A percentile compares a stretch with the other conserved stretches of the same genome.
phyloP scores from a whole-genome alignment of 2,113 vertebrate species.

The Forbesichthys agassizii region DNA sequence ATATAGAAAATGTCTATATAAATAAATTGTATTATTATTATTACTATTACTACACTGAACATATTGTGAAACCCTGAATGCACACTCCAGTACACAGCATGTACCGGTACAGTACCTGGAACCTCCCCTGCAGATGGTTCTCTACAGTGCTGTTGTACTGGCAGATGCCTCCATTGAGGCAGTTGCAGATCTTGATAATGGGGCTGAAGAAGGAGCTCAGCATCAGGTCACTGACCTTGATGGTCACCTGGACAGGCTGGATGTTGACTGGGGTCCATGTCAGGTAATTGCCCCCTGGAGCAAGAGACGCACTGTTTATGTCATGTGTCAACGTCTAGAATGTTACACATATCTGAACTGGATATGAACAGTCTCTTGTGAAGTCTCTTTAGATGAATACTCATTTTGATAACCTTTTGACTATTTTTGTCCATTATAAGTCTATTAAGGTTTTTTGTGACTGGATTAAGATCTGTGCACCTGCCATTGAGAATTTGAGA shows the following conservation, averaged over 20 bases:
- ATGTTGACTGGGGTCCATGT: slow-evolving; percentile 70
- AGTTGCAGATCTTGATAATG: slow-evolving; percentile 76
- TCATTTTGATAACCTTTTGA: too few species aligned
- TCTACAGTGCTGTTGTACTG: slow-evolving; percentile 71
- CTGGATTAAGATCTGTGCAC: too few species aligned
- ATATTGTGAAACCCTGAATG: background rate
- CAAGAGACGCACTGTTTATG: background rate
- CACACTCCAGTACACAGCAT: background rate
- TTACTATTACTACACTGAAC: background rate
- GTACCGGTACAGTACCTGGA: slow-evolving; percentile 68
- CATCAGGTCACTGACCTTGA: slow-evolving; percentile 72
- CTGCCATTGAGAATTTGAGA: too few species aligned
- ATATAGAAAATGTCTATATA: background rate
- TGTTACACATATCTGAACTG: too few species aligned
- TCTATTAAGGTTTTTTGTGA: too few species aligned
- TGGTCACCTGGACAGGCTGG: slow-evolving; percentile 67
- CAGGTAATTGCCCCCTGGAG: slow-evolving; percentile 69
- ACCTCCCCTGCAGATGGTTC: slow-evolving; percentile 73
- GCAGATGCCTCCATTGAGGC: slow-evolving; percentile 79
- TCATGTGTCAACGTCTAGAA: too few species aligned
- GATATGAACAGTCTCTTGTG: too few species aligned
- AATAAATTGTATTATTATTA: background rate
- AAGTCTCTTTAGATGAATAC: too few species aligned
- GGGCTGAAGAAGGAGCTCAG: slow-evolving; percentile 75
- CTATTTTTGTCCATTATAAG: too few species aligned